phyloP scores from a whole-genome alignment of 2,797 vertebrate species.

The Halcyon leucocephala region DNA sequence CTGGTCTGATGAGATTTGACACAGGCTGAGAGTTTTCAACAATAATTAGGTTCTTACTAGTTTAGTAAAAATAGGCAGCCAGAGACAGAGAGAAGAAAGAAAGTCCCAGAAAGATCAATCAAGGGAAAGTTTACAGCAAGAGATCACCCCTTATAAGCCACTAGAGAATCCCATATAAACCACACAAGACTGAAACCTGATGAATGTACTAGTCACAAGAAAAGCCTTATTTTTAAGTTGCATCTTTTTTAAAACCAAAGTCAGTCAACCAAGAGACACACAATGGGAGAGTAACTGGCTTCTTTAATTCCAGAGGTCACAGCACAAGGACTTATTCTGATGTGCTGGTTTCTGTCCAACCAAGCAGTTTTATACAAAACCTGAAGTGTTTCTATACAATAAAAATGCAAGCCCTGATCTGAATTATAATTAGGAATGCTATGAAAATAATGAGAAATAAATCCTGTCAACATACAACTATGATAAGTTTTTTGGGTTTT shows the following conservation, averaged over 20 bases:
- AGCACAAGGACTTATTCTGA: not conserved
- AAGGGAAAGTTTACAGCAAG: not conserved
- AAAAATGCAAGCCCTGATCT: not conserved
- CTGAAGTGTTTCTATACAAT: not conserved
- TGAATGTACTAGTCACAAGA: not conserved
- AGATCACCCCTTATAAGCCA: not conserved
- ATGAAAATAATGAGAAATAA: not conserved
- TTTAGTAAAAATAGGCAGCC: not conserved
- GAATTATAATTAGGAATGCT: not conserved
- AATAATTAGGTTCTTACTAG: not conserved
- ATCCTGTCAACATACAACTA: not conserved
- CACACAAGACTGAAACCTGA: not conserved
- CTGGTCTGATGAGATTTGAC: slow-evolving; percentile 21
- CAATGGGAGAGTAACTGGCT: not conserved
- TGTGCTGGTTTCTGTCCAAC: not conserved
- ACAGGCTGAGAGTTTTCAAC: slow-evolving; percentile 37
- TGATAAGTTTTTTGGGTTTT: too few species aligned
- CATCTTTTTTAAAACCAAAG: not conserved
- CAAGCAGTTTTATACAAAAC: not conserved
- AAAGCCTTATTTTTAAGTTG: slow-evolving; percentile 37
- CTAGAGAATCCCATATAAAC: not conserved
- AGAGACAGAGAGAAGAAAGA: not conserved
- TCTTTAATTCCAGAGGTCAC: not conserved
- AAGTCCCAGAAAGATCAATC: not conserved
- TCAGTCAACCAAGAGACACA: not conserved